Conservation (phyloP, 2,797 vertebrate species). For the Cynodonichthys magdalenae region DNA sequence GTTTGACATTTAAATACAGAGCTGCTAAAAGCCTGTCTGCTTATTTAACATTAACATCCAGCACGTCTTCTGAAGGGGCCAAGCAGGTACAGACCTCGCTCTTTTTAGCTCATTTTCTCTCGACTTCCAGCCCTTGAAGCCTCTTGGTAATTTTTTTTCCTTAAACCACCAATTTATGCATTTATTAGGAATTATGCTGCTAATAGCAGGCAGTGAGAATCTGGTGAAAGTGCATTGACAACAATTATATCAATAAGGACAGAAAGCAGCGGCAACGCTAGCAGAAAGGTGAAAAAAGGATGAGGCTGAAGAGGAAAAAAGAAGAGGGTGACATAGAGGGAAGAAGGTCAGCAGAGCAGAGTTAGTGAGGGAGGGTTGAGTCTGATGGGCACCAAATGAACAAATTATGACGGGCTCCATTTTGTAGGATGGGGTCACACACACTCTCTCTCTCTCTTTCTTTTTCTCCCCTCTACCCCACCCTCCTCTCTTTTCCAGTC, state of each 20-base stretch:
- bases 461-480: slow-evolving; percentile 78
- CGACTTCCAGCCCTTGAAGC: slow-evolving; percentile 29
- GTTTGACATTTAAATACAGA: slow-evolving; percentile 84
- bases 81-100: slow-evolving; percentile 33
- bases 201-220: slow-evolving; percentile 29
- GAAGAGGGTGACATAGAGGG: slow-evolving; percentile 63
- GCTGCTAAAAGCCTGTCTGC: slow-evolving; percentile 84
- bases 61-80: slow-evolving; percentile 53
- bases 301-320: slow-evolving; percentile 26
- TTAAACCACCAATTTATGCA: slow-evolving; percentile 50
- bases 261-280: slow-evolving; percentile 36
- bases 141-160: slow-evolving; percentile 24
- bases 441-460: slow-evolving; percentile 90
- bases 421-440: slow-evolving; percentile 99
- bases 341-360: slow-evolving; percentile 89
- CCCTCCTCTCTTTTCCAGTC: slow-evolving; percentile 94
- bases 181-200: slow-evolving; percentile 57
- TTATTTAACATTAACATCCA: slow-evolving; percentile 79
- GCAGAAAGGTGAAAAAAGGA: slow-evolving; percentile 52
- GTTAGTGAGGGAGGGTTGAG: slow-evolving; percentile 96
- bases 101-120: slow-evolving; percentile 52
- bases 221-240: slow-evolving; percentile 17
- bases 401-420: slow-evolving; percentile 99
- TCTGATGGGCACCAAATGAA: slow-evolving; percentile 99
- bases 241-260: slow-evolving; percentile 27